These are phyloP conservation scores for Horisme vitalbata DNA, from an alignment of 2,888 invertebrate genomes.

Conservation along the genomic window DNA sequence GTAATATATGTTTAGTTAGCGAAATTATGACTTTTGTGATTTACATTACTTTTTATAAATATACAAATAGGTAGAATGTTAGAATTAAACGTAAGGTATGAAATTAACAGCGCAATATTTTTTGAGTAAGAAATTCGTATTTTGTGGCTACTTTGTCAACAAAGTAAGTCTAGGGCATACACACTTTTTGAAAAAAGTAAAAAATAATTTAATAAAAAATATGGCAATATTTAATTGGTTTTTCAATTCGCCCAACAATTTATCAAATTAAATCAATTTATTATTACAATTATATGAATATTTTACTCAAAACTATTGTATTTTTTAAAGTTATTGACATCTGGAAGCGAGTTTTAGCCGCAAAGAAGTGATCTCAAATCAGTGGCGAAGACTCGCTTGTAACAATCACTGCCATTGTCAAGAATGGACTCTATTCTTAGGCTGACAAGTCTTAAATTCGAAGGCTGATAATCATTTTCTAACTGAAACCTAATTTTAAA, in stretches of 20 bases:
- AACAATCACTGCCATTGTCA: constrained; percentile 63
- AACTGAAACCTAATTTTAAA: no score
- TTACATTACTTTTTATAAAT: constrained; percentile 56
- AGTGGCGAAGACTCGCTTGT: constrained; percentile 46
- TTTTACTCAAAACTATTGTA: constrained; percentile 15
- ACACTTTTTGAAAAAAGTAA: no score
- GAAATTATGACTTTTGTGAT: constrained; percentile 74
- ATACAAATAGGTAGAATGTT: constrained; percentile 27
- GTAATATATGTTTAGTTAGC: constrained; percentile 63
- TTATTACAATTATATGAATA: neutral
- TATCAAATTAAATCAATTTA: neutral
- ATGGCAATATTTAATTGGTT: no score
- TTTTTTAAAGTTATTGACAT: constrained; percentile 34
- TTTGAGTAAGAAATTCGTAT: constrained; percentile 12
- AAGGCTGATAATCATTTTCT: constrained; percentile 43
- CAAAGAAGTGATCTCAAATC: constrained; percentile 75
- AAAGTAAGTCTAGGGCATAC: no score
- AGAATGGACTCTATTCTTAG: constrained; percentile 46
- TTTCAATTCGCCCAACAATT: no score
- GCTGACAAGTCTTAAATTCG: constrained; percentile 43
- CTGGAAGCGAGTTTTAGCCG: constrained; percentile 47
- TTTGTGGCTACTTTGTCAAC: no score
- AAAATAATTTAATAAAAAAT: no score
- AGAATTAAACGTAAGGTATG: constrained; percentile 17
- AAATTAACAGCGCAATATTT: constrained; percentile 7